Evolutionary conservation across 2,797 vertebrate genomes (phyloP).

Genomic region (Microcaecilia unicolor): DNA sequence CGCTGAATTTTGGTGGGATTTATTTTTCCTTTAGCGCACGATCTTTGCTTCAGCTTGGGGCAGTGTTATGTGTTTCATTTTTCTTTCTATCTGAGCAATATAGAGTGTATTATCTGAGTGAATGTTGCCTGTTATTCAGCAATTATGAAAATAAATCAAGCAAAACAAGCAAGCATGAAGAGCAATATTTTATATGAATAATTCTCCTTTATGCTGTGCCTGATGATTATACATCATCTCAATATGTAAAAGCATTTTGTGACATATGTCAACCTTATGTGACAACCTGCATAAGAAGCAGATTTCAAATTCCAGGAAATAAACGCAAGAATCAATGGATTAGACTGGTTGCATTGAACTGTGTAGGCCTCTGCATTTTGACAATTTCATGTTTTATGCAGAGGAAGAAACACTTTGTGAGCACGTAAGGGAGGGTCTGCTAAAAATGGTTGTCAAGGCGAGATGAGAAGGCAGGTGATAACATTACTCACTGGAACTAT

Average conservation of each 20-base stretch:
- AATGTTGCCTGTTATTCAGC: conserved; percentile 1
- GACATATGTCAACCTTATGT: conserved; percentile 41
- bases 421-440: too few species aligned
- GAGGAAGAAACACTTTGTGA: too few species aligned
- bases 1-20: too few species aligned
- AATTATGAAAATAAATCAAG: conserved; percentile 10
- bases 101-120: neutral
- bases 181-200: conserved; percentile 12
- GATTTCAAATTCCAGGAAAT: conserved; percentile 35
- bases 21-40: too few species aligned
- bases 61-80: conserved; percentile 1
- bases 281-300: conserved; percentile 26
- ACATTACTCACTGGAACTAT: too few species aligned
- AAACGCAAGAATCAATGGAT: conserved; percentile 34
- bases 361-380: conserved; percentile 5
- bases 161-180: conserved; percentile 10
- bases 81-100: conserved; percentile 9
- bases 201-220: conserved; percentile 14
- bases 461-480: too few species aligned
- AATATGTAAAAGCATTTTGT: conserved; percentile 15
- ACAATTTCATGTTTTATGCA: conserved; percentile 46
- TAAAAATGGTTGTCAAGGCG: too few species aligned
- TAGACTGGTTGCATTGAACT: conserved; percentile 34
- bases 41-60: too few species aligned
- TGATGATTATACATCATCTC: conserved; percentile 8